Evolutionary conservation across 2,797 vertebrate species (phyloP).

Genomic region (Rhadinocentrus ornatus): DNA sequence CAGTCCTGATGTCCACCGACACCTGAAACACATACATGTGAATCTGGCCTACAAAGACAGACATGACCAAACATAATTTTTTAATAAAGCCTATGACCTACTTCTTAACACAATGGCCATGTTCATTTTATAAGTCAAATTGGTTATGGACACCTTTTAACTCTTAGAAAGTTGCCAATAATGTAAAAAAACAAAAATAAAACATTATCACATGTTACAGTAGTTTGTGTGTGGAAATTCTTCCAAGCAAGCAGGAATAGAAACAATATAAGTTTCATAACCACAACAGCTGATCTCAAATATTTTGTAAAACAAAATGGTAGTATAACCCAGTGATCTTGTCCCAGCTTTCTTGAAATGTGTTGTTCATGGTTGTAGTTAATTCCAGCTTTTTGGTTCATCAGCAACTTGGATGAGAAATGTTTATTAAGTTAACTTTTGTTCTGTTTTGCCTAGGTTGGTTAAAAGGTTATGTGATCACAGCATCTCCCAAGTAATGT

Average conservation of each 20-base stretch:
- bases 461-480: slow-evolving; percentile 95
- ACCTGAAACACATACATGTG: neutral
- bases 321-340: neutral
- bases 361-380: neutral
- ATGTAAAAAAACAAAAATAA: neutral
- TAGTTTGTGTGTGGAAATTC: neutral
- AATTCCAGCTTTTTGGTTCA: slow-evolving; percentile 2
- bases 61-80: neutral
- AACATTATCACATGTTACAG: too few relatives aligned
- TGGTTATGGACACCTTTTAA: neutral
- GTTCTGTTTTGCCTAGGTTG: slow-evolving; percentile 80
- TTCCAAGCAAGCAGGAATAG: neutral
- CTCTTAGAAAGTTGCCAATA: neutral
- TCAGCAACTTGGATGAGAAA: neutral
- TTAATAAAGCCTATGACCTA: neutral
- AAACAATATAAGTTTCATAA: neutral
- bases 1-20: neutral
- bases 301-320: too few relatives aligned
- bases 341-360: neutral
- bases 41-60: neutral
- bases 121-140: neutral
- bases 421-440: neutral
- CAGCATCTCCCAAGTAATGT: slow-evolving; percentile 94
- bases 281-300: neutral
- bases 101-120: neutral